Conservation (phyloP, 92 coral and sea anemone species). For the Siderastrea siderea region DNA sequence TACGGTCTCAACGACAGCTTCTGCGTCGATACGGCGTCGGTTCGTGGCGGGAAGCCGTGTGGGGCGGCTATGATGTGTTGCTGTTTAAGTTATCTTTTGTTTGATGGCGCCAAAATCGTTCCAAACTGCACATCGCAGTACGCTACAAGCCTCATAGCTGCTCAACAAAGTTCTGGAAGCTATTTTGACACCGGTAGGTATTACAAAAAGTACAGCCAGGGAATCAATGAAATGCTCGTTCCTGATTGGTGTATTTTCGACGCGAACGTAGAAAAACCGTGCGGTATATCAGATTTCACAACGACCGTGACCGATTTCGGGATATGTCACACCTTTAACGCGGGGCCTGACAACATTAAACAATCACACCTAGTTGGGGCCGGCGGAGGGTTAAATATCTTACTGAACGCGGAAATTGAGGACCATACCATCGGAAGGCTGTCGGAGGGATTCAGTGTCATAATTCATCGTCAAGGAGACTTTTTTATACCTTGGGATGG, state of each 20-base stretch:
- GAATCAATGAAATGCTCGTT: slow-evolving; percentile 12
- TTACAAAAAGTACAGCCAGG: slow-evolving; percentile 31
- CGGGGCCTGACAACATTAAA: slow-evolving; percentile 2
- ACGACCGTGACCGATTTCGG: slow-evolving; percentile 20
- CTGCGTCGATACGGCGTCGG: slow-evolving; percentile 69
- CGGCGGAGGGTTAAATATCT: slow-evolving; percentile 30
- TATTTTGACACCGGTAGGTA: slow-evolving; percentile 31
- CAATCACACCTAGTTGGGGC: background rate
- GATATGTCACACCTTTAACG: slow-evolving; percentile 54
- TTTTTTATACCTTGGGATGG: slow-evolving; percentile 23
- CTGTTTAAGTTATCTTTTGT: slow-evolving; percentile 25
- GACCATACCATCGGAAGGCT: slow-evolving; percentile 46
- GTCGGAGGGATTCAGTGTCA: slow-evolving; percentile 45
- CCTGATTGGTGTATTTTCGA: slow-evolving; percentile 9
- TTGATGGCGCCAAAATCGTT: slow-evolving; percentile 3
- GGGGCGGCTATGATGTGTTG: slow-evolving; percentile 81
- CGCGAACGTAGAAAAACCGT: background rate
- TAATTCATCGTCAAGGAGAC: slow-evolving; percentile 61
- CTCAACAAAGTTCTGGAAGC: slow-evolving; percentile 14
- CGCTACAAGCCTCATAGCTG: slow-evolving; percentile 12
- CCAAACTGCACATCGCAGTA: slow-evolving; percentile 47
- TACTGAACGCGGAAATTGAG: slow-evolving; percentile 13
- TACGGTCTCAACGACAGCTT: slow-evolving; percentile 73
- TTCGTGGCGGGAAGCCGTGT: slow-evolving; percentile 73
- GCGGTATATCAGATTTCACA: slow-evolving; percentile 7